Percentiles rank a stretch among this genome's conserved stretches.
These are phyloP conservation scores for Hydrophis major DNA, from an alignment of 2,797 vertebrate species.

Conservation along the genomic window DNA sequence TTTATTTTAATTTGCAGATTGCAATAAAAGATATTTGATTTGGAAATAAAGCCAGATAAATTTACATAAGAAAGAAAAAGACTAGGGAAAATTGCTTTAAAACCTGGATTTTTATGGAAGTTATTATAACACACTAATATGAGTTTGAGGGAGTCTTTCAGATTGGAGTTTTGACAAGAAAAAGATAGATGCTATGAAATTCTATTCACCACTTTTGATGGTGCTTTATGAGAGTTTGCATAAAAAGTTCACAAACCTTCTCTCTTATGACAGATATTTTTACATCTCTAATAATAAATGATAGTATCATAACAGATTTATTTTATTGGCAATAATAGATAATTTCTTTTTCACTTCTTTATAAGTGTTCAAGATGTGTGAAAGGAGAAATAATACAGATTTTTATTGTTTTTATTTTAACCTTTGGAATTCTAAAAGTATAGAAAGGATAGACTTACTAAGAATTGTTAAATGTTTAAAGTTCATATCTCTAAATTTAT, in stretches of 20 bases:
- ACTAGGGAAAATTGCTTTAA: background rate
- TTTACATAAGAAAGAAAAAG: background rate
- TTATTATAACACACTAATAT: background rate
- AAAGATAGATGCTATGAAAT: background rate
- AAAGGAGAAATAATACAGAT: background rate
- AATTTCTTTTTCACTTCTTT: background rate
- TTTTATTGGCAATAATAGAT: background rate
- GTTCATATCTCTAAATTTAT: constrained; percentile 42
- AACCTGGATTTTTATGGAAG: background rate
- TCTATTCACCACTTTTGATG: background rate
- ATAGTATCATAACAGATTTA: background rate
- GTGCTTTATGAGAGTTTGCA: background rate
- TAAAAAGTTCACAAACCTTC: background rate
- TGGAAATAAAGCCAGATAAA: background rate
- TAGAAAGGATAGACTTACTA: constrained; percentile 46
- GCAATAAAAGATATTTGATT: background rate
- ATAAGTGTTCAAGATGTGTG: background rate
- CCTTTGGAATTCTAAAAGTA: background rate
- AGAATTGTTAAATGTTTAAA: constrained; percentile 68
- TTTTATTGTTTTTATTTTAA: background rate
- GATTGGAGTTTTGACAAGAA: background rate
- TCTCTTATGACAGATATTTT: background rate
- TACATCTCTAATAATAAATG: background rate
- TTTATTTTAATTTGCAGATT: background rate
- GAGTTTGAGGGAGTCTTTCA: background rate